Evolutionary conservation across 2,797 vertebrate species (phyloP).

Genomic region (Glyptemys insculpta): DNA sequence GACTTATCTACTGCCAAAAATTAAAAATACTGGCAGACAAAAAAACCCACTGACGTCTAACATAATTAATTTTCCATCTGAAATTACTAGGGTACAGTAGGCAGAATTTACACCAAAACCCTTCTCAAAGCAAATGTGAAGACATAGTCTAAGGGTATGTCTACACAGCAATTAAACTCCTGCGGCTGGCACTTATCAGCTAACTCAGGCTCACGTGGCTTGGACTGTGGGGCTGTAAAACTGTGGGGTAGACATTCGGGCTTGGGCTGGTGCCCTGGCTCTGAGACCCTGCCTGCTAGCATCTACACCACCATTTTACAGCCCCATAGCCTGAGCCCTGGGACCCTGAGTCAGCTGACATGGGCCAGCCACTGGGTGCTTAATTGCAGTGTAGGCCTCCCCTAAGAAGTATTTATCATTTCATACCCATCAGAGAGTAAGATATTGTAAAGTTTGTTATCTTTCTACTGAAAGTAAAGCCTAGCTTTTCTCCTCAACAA

Average conservation of each 20-base stretch:
- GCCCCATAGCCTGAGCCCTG: not conserved
- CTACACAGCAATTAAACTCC: not conserved
- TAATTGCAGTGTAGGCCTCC: not conserved
- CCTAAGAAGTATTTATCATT: not conserved
- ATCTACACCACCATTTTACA: not conserved
- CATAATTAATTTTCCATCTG: not conserved
- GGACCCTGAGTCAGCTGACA: not conserved
- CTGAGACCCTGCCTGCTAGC: not conserved
- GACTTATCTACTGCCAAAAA: not conserved
- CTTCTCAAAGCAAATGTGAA: not conserved
- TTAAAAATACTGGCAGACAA: not conserved
- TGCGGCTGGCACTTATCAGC: not conserved
- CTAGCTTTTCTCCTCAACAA: not conserved
- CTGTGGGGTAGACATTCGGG: not conserved
- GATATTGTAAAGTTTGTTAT: not conserved
- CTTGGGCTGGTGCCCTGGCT: not conserved
- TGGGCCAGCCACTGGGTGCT: not conserved
- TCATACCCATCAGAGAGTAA: not conserved
- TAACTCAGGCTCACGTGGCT: not conserved
- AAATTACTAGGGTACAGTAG: not conserved
- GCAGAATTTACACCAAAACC: not conserved
- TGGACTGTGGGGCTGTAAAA: not conserved
- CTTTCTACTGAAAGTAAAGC: not conserved
- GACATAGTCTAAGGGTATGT: not conserved
- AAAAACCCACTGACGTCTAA: not conserved